Base-by-base conservation (phyloP, 1,140 invertebrate species). In the Macrotrachela quadricornifera region DNA sequence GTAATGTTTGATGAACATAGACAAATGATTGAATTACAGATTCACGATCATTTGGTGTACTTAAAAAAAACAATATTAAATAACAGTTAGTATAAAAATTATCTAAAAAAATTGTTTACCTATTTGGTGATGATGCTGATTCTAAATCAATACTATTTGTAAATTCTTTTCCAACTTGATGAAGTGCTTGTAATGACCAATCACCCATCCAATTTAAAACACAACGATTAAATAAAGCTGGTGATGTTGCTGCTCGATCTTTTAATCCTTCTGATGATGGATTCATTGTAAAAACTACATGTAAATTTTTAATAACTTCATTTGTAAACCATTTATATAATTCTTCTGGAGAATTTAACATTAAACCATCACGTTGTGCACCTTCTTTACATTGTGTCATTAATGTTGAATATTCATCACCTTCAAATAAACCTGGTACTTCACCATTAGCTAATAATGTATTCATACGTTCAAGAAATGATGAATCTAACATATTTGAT, bases 341-440 rank as follows among this genome's bases (percentile, higher is more conserved):
- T 69, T 99, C 94, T 67, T 99, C 94, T 55, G 83, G 84, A 0
- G 88, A 92, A 69, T 99, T 94, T 11, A 97, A 71, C 91, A 99
- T 99, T 0, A 95, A 71, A 10, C 92, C 92, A 73, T 96, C 88
- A 47, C 91, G 75, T 63, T 95, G 88, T 12, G 91, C 87, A 0
- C 91, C 91, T 71, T 99, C 94, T 70, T 97, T 97, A 64, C 92
- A 97, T 69, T 99, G 92, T 4, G 90, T 97, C 88, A 99, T 97
- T 45, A 99, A 71, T 0, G 92, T 94, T 0, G 88, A 91, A 67
- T 92, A 94, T 64, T 97, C 92, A 68, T 97, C 92, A 17, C 86
- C 79, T 55, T 72, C 70, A 63, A 72, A 72, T 57, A 72, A 56
- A 47, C 69, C 69, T 9, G 67, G 67, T 3, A 59, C 87, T 77